These are phyloP conservation scores for Corydoras sp. DNA, from an alignment of 2,113 vertebrate species.

Conservation along the genomic window DNA sequence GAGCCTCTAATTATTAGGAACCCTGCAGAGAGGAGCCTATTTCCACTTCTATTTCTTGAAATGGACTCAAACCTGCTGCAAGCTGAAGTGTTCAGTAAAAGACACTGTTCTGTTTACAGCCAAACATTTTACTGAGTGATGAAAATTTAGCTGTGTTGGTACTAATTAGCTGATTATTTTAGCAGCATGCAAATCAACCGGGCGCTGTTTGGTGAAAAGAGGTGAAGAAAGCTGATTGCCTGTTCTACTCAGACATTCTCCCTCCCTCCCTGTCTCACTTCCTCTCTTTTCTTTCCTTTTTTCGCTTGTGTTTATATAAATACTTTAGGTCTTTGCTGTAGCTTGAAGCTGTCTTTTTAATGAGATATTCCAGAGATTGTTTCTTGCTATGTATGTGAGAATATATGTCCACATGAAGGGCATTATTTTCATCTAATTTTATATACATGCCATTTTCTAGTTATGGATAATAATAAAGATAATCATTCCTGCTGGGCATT, in stretches of 20 bases:
- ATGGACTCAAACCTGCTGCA: constrained; percentile 17
- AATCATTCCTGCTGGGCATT: too few species aligned
- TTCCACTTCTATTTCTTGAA: constrained; percentile 41
- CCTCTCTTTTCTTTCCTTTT: neutral
- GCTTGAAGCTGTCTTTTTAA: constrained; percentile 18
- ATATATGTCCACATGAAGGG: neutral
- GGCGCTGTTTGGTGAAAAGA: neutral
- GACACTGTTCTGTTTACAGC: constrained; percentile 30
- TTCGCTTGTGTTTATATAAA: constrained; percentile 18
- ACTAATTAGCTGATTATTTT: constrained; percentile 29
- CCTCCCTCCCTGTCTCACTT: neutral
- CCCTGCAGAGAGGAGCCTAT: constrained; percentile 48
- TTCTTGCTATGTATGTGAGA: constrained; percentile 5
- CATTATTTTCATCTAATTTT: too few species aligned
- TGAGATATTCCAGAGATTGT: constrained; percentile 15
- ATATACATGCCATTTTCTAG: too few species aligned
- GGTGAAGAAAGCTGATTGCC: constrained; percentile 22
- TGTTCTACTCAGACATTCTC: neutral
- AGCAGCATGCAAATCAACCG: constrained; percentile 8
- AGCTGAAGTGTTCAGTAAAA: constrained; percentile 46
- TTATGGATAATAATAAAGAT: too few species aligned
- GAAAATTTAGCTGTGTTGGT: neutral
- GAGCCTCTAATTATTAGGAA: constrained; percentile 46
- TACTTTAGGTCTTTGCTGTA: constrained; percentile 14
- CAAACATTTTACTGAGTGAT: constrained; percentile 41